Evolutionary conservation across 2,797 vertebrate species (phyloP).

Genomic region (Crocidura indochinensis): DNA sequence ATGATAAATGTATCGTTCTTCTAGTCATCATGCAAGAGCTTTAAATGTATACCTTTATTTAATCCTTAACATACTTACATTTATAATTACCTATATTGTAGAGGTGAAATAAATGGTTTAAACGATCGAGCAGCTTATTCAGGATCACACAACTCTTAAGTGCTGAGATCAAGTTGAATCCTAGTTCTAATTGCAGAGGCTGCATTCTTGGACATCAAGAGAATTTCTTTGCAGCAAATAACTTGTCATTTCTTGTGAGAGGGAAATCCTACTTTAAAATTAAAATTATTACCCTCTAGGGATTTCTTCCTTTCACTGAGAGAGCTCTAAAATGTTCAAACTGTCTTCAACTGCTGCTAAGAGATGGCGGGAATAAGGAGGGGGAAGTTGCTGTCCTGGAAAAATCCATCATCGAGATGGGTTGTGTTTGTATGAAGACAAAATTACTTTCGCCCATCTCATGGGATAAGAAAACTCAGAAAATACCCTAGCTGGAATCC

Average conservation of each 20-base stretch:
- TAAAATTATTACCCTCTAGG: neutral
- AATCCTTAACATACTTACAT: neutral
- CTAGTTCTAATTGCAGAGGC: conserved; percentile 9
- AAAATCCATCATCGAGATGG: neutral
- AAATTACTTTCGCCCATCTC: neutral
- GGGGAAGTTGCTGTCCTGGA: neutral
- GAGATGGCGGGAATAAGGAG: too few relatives aligned
- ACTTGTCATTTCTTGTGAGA: neutral
- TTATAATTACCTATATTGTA: conserved; percentile 13
- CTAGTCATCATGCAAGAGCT: neutral
- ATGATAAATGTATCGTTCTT: neutral
- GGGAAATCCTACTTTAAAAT: neutral
- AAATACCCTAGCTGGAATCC: neutral
- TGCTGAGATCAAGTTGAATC: neutral
- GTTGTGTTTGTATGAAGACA: neutral
- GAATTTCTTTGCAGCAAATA: neutral
- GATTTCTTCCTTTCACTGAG: neutral
- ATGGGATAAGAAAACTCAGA: neutral
- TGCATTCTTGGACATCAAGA: neutral
- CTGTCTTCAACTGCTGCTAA: too few relatives aligned
- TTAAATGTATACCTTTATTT: conserved; percentile 18
- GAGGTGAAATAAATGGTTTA: neutral
- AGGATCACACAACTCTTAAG: neutral
- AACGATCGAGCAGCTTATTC: neutral
- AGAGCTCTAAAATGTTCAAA: neutral